Conservation (phyloP, 2,113 vertebrate genomes). For the Chlorocebus sabaeus region DNA sequence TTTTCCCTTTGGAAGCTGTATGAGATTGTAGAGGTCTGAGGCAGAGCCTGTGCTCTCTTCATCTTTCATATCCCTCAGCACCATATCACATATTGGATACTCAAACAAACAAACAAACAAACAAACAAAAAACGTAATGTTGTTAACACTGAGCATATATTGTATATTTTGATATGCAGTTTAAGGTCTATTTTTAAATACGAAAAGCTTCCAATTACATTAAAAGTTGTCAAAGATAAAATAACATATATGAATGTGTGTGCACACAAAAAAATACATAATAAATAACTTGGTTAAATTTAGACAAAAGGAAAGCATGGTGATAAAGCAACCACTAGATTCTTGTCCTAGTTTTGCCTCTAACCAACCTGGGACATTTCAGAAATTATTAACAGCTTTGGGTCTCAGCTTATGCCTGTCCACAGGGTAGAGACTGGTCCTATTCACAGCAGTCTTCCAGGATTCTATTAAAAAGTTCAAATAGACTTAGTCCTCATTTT, state of each 20-base stretch:
- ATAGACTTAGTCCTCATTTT: not conserved
- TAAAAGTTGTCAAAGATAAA: constrained; percentile 32
- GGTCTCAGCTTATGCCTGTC: not conserved
- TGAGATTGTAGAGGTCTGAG: not conserved
- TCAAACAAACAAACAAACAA: not conserved
- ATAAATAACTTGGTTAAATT: constrained; percentile 8
- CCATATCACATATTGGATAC: not conserved
- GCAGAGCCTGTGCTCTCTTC: not conserved
- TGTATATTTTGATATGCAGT: not conserved
- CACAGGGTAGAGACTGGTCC: not conserved
- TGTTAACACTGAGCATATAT: not conserved
- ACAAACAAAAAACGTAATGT: not conserved
- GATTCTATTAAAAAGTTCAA: constrained; percentile 31
- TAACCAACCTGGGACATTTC: not conserved
- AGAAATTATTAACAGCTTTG: not conserved
- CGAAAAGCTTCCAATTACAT: constrained; percentile 2
- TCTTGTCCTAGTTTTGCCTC: not conserved
- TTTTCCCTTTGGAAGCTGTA: not conserved
- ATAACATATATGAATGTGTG: not conserved
- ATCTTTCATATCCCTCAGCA: not conserved
- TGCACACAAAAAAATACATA: not conserved
- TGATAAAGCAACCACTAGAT: not conserved
- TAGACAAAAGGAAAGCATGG: not conserved
- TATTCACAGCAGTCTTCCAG: not conserved
- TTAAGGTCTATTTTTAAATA: constrained; percentile 13